A percentile compares a stretch with the other conserved stretches of the same genome.
phyloP scores from a whole-genome alignment of 2,797 vertebrate genomes.

The Meda fulgida region DNA sequence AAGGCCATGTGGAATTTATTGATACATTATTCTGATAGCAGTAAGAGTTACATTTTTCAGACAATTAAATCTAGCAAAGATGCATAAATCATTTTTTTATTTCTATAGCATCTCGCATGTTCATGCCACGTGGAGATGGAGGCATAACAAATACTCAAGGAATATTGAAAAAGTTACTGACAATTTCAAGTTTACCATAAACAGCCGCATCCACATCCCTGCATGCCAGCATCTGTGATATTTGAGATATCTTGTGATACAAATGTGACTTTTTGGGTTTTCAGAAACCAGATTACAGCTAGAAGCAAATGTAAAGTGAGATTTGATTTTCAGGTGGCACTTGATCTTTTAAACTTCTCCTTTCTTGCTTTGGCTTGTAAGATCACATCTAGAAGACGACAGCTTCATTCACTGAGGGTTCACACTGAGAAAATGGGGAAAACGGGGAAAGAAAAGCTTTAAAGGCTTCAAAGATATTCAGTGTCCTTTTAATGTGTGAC shows the following conservation, averaged over 20 bases:
- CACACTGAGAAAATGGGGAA: constrained; percentile 28
- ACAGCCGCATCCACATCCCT: background rate
- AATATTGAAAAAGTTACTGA: background rate
- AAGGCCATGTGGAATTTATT: background rate
- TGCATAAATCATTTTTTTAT: too few species aligned
- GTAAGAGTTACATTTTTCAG: background rate
- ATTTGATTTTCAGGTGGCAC: background rate
- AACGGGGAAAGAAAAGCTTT: background rate
- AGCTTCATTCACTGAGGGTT: background rate
- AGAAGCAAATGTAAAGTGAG: background rate
- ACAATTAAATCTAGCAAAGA: background rate
- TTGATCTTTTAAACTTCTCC: background rate
- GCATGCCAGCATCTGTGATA: background rate
- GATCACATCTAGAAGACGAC: constrained; percentile 5
- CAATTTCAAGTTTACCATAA: background rate
- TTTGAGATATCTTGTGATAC: background rate
- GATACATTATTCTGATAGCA: background rate
- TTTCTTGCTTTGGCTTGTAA: background rate
- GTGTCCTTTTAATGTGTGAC: background rate
- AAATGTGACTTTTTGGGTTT: background rate
- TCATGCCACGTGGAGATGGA: background rate
- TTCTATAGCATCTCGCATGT: too few species aligned
- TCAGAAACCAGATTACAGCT: background rate
- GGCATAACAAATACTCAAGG: background rate
- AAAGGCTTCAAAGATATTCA: background rate